Evolutionary conservation across 2,888 invertebrate species (phyloP), one percentile per base, ranked within the genome.

Genomic region (Merodon equestris): DNA sequence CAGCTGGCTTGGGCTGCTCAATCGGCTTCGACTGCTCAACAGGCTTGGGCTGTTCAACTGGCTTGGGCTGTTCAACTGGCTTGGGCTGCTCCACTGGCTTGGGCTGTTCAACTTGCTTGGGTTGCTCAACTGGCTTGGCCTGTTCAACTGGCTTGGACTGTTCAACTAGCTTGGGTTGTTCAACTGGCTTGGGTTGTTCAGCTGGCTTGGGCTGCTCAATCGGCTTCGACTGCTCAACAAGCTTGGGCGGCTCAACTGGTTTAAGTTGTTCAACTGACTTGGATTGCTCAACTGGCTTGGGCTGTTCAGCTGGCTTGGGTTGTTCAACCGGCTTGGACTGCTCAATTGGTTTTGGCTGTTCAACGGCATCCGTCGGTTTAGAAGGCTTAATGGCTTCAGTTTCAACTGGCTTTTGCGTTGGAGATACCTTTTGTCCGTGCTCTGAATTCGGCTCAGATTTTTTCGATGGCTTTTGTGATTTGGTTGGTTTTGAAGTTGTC

Each of bases 281-380:
- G 40, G 89, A 88, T 19, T 91, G 12, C 27, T 74, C 70, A 0
- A 14, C 40, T 38, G 51, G 97, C 89, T 95, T 97, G n/a, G 94
- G 94, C 38, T n/a, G 19, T 9, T 48, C 70, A 4, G 14, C 38
- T 40, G 47, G 90, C 87, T 75, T 81, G 0, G 48, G 7, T 96
- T 97, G 47, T 3, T 60, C 51, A 7, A 15, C 60, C 4, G 27
- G 5, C 40, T 72, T 72, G 1, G 58, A 13, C n/a, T 9, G 19
- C 12, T 64, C 76, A 10, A 14, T 19, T 34, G 47, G 90, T 87
- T 76, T 81, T 0, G 42, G 12, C 96, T 17, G 17, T 18, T 7
- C 10, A 9, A 40, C n/a, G 12, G 44, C 9, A 3, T 51, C 50
- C 15, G 44, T 10, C 2, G 1, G 10, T 17, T 48, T 48, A 45